A percentile compares a stretch with the other conserved stretches of the same genome.
These are phyloP conservation scores for Pardosa pseudoannulata DNA, from an alignment of 2,888 invertebrate genomes.

Conservation along the genomic window DNA sequence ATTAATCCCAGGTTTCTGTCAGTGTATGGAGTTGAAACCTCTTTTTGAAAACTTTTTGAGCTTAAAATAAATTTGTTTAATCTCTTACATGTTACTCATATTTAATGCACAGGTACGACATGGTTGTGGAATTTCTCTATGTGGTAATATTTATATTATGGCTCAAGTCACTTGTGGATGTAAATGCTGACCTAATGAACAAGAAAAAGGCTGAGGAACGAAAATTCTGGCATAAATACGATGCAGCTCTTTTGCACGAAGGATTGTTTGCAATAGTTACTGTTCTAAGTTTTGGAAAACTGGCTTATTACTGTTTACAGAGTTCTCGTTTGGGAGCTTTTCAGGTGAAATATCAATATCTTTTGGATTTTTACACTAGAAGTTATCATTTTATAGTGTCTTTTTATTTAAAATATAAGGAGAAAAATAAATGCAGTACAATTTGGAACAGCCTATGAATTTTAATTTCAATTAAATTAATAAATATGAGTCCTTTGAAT, in stretches of 20 bases:
- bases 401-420: too few species aligned
- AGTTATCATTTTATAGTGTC: too few species aligned
- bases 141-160: constrained; percentile 87
- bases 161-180: constrained; percentile 75
- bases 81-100: too few species aligned
- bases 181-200: background rate
- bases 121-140: constrained; percentile 84
- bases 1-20: too few species aligned
- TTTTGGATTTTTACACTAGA: too few species aligned
- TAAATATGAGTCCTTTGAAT: too few species aligned
- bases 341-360: constrained; percentile 75
- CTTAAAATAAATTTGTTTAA: too few species aligned
- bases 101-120: constrained; percentile 79
- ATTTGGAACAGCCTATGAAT: too few species aligned
- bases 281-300: constrained; percentile 83
- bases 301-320: constrained; percentile 83
- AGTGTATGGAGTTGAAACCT: too few species aligned
- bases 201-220: constrained; percentile 79
- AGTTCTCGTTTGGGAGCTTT: constrained; percentile 83
- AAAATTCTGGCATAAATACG: constrained; percentile 83
- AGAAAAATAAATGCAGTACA: too few species aligned
- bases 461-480: too few species aligned
- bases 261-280: constrained; percentile 83
- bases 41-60: too few species aligned
- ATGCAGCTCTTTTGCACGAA: constrained; percentile 83